Base-by-base conservation (phyloP, 2,113 vertebrate genomes). In the Connochaetes taurinus region DNA sequence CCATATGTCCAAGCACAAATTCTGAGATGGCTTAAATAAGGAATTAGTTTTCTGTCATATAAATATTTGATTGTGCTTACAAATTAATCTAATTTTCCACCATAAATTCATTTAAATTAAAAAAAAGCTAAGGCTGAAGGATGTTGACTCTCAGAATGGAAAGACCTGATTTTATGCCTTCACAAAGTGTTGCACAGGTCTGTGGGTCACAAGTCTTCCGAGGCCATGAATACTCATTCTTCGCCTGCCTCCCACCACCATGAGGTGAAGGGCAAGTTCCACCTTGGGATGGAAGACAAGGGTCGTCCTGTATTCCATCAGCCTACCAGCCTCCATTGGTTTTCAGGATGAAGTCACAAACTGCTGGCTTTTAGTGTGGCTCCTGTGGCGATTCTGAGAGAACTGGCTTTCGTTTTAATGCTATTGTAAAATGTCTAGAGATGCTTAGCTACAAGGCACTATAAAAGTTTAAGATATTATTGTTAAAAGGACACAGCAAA, bases 381-480 rank as follows among this genome's bases (percentile, higher is more conserved):
- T 80, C 96, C 93, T 55, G 74, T 92, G 94, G 87, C 80, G 19
- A 93, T 97, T 92, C 94, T 64, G 71, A 45, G 78, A 55, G 86
- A 91, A 52, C 62, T 60, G 43, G 21, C 86, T 96, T 97, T 97
- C 40, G 0, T 95, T 98, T 98, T 88, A 92, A 97, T 43, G 53
- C 94, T 76, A 96, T 57, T 96, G 94, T 93, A 96, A 98, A 95
- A 84, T 85, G 82, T 93, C 94, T 95, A 62, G 95, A 97, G 91
- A 96, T 96, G 94, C 93, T 93, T 96, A 93, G 91, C 95, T 94
- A 94, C 93, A 60, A 94, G 97, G 91, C 83, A 92, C 95, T 84
- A 95, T 97, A 97, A 96, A 97, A 93, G 27, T 85, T 96, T 97
- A 98, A 97, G 97, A 92, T 95, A 94, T 96, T 90, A 87, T 93